These are phyloP conservation scores for Cerceris rybyensis DNA, from an alignment of 2,888 invertebrate genomes.

Conservation along the genomic window DNA sequence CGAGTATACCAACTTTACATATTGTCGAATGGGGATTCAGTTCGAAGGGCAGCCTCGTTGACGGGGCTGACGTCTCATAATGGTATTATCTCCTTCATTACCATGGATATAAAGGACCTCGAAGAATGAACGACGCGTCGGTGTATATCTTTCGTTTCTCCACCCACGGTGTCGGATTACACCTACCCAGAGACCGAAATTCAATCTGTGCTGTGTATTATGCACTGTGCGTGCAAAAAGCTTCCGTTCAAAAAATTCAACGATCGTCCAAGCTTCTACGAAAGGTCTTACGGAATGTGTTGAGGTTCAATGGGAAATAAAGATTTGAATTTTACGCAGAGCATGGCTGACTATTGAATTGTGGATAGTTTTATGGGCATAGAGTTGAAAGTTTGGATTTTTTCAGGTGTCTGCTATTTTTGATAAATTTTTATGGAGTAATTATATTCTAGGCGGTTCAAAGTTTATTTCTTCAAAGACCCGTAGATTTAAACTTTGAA, in stretches of 20 bases:
- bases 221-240: constrained; percentile 3
- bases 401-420: too few species aligned
- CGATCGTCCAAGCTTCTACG: not conserved
- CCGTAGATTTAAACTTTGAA: too few species aligned
- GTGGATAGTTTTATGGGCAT: too few species aligned
- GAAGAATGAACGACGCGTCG: constrained; percentile 4
- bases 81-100: constrained; percentile 58
- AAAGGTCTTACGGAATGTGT: too few species aligned
- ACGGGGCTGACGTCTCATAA: constrained; percentile 32
- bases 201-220: constrained; percentile 29
- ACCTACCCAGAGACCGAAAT: constrained; percentile 39
- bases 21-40: constrained; percentile 7
- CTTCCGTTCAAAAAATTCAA: constrained; percentile 1
- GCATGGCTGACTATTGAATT: too few species aligned
- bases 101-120: constrained; percentile 38
- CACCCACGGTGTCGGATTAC: constrained; percentile 48
- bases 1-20: not conserved
- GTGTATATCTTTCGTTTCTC: constrained; percentile 13
- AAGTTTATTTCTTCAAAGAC: too few species aligned
- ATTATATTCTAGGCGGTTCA: too few species aligned
- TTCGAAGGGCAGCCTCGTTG: constrained; percentile 2
- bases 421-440: too few species aligned
- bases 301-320: too few species aligned
- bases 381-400: too few species aligned
- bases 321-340: too few species aligned